A percentile compares a stretch with the other conserved stretches of the same genome.
Evolutionary conservation across 37 sponge, comb jelly and placozoan species (phyloP).

Genomic region (Diacarnus erythraeanus): DNA sequence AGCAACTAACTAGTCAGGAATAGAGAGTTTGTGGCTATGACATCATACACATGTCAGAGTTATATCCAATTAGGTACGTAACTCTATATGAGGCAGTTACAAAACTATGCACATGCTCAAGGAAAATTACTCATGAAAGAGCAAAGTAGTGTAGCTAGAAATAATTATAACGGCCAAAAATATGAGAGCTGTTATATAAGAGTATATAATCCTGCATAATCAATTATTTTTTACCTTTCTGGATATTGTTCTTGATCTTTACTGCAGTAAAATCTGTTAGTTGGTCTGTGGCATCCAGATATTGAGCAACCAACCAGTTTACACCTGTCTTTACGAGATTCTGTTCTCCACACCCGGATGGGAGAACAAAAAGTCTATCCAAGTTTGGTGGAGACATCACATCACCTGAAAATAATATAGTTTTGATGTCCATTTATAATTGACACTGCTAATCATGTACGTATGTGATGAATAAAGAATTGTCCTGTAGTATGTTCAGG

Average conservation of each 20-base stretch:
- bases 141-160: neutral
- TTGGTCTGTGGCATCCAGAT: constrained; percentile 33
- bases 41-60: neutral
- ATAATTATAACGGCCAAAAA: neutral
- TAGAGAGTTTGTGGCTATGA: too few species aligned
- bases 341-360: constrained; percentile 70
- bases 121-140: too few species aligned
- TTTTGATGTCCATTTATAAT: too few species aligned
- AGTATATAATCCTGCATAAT: too few species aligned
- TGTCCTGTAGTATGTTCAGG: too few species aligned
- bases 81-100: neutral
- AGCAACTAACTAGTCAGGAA: too few species aligned
- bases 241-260: constrained; percentile 41
- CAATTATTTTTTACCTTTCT: constrained; percentile 40
- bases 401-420: too few species aligned
- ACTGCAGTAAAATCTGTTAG: constrained; percentile 17
- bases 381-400: constrained; percentile 44
- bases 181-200: too few species aligned
- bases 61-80: neutral
- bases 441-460: too few species aligned
- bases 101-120: neutral
- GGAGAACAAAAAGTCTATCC: constrained; percentile 46
- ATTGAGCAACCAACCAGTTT: constrained; percentile 46
- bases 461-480: too few species aligned
- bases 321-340: constrained; percentile 42